phyloP scores from a whole-genome alignment of 2,797 vertebrate species.

The Gymnopithys bicolor region DNA sequence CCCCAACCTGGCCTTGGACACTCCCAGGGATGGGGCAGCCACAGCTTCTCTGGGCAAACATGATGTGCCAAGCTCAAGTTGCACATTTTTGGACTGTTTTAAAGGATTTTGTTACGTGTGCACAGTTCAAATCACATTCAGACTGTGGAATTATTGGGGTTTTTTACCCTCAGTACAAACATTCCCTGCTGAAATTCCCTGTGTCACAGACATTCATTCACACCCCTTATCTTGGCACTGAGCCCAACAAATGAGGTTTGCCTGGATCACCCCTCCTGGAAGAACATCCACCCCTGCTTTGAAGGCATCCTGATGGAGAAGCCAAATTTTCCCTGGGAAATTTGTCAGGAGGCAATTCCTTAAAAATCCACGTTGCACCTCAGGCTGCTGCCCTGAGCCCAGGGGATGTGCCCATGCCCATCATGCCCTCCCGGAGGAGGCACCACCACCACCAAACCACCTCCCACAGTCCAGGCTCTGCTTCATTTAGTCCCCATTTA shows the following conservation, averaged over 20 bases:
- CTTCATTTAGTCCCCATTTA: neutral
- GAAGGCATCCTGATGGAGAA: neutral
- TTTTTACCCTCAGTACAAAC: neutral
- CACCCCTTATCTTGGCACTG: neutral
- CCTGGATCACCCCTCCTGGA: neutral
- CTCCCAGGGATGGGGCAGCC: neutral
- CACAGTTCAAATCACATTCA: rapidly evolving
- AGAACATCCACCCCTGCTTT: neutral
- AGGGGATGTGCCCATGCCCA: too few species aligned
- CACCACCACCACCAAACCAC: neutral
- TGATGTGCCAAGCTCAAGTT: neutral
- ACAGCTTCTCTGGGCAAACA: neutral
- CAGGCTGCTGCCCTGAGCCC: neutral
- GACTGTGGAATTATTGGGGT: neutral
- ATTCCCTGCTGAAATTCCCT: neutral
- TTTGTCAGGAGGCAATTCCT: neutral
- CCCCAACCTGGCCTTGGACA: neutral
- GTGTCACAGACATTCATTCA: neutral
- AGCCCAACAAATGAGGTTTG: neutral
- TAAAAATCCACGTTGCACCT: neutral
- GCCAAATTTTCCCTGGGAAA: neutral
- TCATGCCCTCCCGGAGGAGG: neutral
- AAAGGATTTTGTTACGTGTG: rapidly evolving
- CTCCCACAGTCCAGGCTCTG: neutral
- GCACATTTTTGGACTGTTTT: neutral